Evolutionary conservation across 2,797 vertebrate species (phyloP), one percentile per base, ranked within the genome.

Genomic region (Sebastes hubbsi): DNA sequence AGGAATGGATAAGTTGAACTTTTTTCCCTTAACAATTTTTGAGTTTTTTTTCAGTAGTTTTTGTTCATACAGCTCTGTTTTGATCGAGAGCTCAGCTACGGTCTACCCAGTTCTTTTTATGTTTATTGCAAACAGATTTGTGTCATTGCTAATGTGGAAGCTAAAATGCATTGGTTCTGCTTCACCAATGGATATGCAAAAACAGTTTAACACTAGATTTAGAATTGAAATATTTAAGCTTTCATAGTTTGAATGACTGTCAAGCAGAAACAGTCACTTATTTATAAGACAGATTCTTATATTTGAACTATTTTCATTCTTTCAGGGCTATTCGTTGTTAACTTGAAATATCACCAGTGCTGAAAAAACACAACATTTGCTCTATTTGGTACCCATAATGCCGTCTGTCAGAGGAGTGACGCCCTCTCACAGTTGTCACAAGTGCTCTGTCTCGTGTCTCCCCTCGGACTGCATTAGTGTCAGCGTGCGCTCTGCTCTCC

Each of bases 391-490:
- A 77, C 87, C 89, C 86, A 87, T 85, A 88, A 88, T 90, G 84
- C 88, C 14, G 78, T 85, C 84, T 94, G 89, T 94, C 91, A 90
- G 71, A 79, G 83, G 65, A 88, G 86, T 89, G 89, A 92, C 87
- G 80, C 91, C 88, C 89, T 93, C 92, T 94, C 91, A 94, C 95
- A 94, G 86, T 92, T 94, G 94, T 95, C 94, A 94, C 87, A 90
- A 91, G 88, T 71, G 85, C 91, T 95, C 91, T 85, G 91, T 91
- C 87, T 93, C 81, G 89, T 92, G 89, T 92, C 93, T 94, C 94
- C 94, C 94, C 82, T 92, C 69, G 84, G 93, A 94, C 89, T 91
- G 90, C 91, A 95, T 94, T 95, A 95, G 92, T 94, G 94, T 95
- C 94, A 94, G 84, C 85, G 8, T 84, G 85, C 64, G 83, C 89